Evolutionary conservation across 2,888 invertebrate genomes (phyloP), one percentile per base, ranked within the genome.

Genomic region (Creontiades dilutus): DNA sequence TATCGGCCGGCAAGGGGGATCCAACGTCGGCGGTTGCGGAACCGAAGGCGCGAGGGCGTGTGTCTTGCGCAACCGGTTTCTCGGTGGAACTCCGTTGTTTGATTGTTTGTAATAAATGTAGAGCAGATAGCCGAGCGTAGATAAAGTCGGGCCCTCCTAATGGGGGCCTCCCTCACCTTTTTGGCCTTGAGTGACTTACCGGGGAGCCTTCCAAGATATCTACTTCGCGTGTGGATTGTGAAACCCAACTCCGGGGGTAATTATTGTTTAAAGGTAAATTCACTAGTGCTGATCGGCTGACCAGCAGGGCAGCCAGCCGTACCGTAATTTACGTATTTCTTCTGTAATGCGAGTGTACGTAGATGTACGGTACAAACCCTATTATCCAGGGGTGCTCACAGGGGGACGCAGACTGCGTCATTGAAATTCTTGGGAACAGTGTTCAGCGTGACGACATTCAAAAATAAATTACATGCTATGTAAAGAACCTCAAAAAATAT

Each of bases 81-180:
- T 68, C 81, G 52, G 61, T 68, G 68, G 68, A 27, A 61, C 85
- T n/a, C 19, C 28, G 89, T 48, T 82, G 37, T 89, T 89, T 89
- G 89, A 89, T 89, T 89, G 89, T 89, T 89, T 89, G 89, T 89
- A 89, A 89, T 89, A 89, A 89, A 89, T 89, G 89, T 89, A 89
- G 89, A 89, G 85, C 89, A 89, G 89, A 89, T 89, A 89, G 85
- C 48, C 37, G 52, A 76, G 85, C 84, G 75, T 85, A 89, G 89
- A 89, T 89, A 89, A 89, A 81, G 82, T 81, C 85, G 46, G 85
- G 55, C 89, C 89, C 76, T 76, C 85, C 81, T 89, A 84, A 85
- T 85, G 81, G 84, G 76, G 89, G 48, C 55, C 23, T 47, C 52
- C 48, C 78, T 48, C 28, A 19, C 80, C 46, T n/a, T 76, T 23